Percentiles rank a stretch among this genome's conserved stretches.
These are phyloP conservation scores for Corythaeola cristata DNA, from an alignment of 2,113 vertebrate genomes.

Conservation along the genomic window DNA sequence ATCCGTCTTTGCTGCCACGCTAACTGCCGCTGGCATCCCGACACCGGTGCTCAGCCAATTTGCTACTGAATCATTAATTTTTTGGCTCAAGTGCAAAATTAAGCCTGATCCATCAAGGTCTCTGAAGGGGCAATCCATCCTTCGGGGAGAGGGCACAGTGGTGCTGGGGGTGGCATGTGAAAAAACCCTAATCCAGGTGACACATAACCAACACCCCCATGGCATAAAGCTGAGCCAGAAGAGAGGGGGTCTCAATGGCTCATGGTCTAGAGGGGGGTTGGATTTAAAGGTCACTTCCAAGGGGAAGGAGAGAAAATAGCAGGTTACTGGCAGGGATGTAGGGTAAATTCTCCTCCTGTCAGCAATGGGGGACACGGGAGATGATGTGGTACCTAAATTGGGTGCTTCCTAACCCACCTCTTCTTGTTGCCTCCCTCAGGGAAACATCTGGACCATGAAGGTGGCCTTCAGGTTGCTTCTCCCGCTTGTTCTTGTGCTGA, in stretches of 20 bases:
- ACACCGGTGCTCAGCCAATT: neutral
- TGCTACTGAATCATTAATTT: neutral
- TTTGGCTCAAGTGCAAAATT: neutral
- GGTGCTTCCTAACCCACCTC: neutral
- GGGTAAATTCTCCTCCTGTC: neutral
- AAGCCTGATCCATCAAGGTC: neutral
- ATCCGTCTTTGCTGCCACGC: neutral
- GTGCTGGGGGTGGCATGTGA: neutral
- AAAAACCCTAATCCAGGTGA: neutral
- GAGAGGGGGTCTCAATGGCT: neutral
- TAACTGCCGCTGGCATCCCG: neutral
- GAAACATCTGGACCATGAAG: constrained; percentile 84
- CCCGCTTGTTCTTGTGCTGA: constrained; percentile 80
- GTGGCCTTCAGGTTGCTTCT: constrained; percentile 76
- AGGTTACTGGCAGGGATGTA: neutral
- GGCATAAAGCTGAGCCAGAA: neutral
- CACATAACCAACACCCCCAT: neutral
- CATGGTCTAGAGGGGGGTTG: neutral
- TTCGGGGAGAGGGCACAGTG: neutral
- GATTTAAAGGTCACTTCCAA: neutral
- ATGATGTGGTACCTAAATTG: rapidly evolving
- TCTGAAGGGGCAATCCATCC: neutral
- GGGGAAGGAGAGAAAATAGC: neutral
- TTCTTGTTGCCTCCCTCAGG: constrained; percentile 29
- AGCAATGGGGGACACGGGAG: neutral